These are phyloP conservation scores for Carassius carassius DNA, from an alignment of 2,113 vertebrate genomes.

Conservation along the genomic window DNA sequence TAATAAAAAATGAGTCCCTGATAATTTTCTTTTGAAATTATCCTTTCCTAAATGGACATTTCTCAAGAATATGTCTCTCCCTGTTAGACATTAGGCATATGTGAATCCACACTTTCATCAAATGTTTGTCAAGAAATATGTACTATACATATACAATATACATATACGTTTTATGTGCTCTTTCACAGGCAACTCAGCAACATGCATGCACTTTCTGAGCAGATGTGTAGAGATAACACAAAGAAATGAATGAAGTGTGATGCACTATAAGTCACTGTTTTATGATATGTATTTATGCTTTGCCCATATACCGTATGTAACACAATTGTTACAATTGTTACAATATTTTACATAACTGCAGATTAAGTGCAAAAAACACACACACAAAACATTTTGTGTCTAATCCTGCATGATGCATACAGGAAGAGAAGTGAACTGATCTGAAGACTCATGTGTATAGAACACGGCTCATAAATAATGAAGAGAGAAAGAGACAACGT, in stretches of 20 bases:
- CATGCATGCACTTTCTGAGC: background rate
- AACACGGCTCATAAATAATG: constrained; percentile 45
- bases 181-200: background rate
- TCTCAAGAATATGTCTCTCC: too few relatives aligned
- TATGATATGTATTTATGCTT: too few relatives aligned
- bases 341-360: background rate
- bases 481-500: background rate
- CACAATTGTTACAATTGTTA: background rate
- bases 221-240: background rate
- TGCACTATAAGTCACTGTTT: too few relatives aligned
- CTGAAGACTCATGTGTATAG: constrained; percentile 6
- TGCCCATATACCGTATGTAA: too few relatives aligned
- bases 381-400: background rate
- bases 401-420: background rate
- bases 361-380: background rate
- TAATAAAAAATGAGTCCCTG: too few relatives aligned
- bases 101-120: background rate
- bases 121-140: background rate
- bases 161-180: background rate
- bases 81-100: too few relatives aligned
- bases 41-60: background rate
- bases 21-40: too few relatives aligned
- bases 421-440: constrained; percentile 3
- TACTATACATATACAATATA: background rate
- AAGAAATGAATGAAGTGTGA: too few relatives aligned